phyloP scores from a whole-genome alignment of 2,888 invertebrate species.

The Chelonus formosanus region DNA sequence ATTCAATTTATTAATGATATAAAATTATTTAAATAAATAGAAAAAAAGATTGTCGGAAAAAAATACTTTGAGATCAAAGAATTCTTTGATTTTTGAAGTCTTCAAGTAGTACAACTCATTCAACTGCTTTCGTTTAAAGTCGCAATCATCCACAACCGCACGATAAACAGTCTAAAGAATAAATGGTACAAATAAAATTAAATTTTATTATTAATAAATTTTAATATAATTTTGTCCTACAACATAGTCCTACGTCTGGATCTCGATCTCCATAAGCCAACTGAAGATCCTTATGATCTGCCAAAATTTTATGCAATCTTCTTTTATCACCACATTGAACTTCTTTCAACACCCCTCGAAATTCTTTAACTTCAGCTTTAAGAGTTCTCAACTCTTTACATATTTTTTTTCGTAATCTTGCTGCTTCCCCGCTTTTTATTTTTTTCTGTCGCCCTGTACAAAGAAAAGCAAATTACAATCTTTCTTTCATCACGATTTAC shows the following conservation, averaged over 20 bases:
- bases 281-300: constrained; percentile 70
- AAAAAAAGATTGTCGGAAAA: too few relatives aligned
- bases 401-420: constrained; percentile 66
- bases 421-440: constrained; percentile 70
- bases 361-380: constrained; percentile 68
- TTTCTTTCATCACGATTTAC: background rate
- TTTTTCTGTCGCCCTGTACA: constrained; percentile 70
- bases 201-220: constrained; percentile 14
- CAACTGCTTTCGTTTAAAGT: constrained; percentile 71
- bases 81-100: constrained; percentile 70
- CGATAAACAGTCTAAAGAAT: constrained; percentile 69
- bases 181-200: constrained; percentile 15
- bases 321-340: constrained; percentile 71
- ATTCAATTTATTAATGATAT: constrained; percentile 2
- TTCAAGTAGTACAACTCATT: constrained; percentile 71
- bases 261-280: constrained; percentile 67
- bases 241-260: constrained; percentile 54
- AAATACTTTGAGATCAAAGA: constrained; percentile 61
- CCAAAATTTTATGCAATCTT: constrained; percentile 69
- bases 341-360: constrained; percentile 70
- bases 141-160: constrained; percentile 72
- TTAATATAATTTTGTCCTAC: constrained; percentile 4
- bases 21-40: too few relatives aligned
- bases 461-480: background rate
- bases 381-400: constrained; percentile 70